Evolutionary conservation across 2,797 vertebrate genomes (phyloP).

Genomic region (Spinus olivaceus): DNA sequence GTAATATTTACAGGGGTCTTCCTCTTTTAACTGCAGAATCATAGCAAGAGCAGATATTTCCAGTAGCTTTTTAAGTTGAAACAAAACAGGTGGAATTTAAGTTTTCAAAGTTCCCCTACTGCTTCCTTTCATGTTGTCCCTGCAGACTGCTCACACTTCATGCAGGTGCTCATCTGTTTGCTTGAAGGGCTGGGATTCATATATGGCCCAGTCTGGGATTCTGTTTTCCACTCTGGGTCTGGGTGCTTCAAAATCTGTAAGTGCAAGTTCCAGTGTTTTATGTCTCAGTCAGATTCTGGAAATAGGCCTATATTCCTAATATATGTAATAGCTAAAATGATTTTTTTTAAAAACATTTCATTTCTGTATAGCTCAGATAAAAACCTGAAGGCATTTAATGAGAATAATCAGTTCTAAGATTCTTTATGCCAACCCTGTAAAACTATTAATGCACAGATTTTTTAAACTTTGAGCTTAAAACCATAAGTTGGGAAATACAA

Average conservation of each 20-base stretch:
- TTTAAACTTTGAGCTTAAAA: background rate
- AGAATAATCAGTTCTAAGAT: background rate
- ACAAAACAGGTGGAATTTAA: background rate
- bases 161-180: background rate
- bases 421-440: background rate
- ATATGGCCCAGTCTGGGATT: background rate
- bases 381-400: background rate
- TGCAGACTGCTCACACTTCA: background rate
- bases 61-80: background rate
- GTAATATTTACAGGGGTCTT: background rate
- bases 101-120: background rate
- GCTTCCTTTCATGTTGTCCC: background rate
- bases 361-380: background rate
- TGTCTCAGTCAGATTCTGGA: background rate
- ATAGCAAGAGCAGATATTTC: background rate
- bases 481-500: background rate
- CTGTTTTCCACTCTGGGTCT: background rate
- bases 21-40: background rate
- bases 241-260: background rate
- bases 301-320: background rate
- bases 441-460: background rate
- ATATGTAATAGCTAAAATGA: background rate
- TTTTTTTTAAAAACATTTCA: background rate
- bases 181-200: background rate
- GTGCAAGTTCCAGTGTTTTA: background rate